Evolutionary conservation across 2,888 invertebrate genomes (phyloP).

Genomic region (Phytoseiulus persimilis): DNA sequence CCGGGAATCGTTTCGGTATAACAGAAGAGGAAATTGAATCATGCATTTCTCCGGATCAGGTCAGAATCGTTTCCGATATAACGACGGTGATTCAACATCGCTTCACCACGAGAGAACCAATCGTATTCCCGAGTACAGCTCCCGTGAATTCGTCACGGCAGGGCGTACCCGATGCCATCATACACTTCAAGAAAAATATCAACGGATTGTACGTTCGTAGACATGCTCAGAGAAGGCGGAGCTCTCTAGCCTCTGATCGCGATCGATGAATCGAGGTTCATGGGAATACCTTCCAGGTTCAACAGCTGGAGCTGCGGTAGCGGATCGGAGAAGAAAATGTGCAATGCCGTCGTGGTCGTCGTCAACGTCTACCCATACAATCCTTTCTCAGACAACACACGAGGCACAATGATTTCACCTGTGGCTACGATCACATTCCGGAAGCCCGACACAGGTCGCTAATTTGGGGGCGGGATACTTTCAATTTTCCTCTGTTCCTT

Average conservation of each 20-base stretch:
- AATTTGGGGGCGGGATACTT: too few relatives aligned
- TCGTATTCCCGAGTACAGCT: slow-evolving; percentile 14
- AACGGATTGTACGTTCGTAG: neutral
- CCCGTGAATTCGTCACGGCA: slow-evolving; percentile 8
- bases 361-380: slow-evolving; percentile 26
- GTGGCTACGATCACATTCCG: slow-evolving; percentile 33
- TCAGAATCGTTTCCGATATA: slow-evolving; percentile 22
- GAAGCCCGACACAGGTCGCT: slow-evolving; percentile 22
- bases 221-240: too few relatives aligned
- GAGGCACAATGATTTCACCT: slow-evolving; percentile 28
- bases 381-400: slow-evolving; percentile 19
- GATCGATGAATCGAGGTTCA: neutral
- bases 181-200: slow-evolving; percentile 30
- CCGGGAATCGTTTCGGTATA: neutral
- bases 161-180: slow-evolving; percentile 13
- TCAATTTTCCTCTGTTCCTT: too few relatives aligned
- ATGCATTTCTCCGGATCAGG: neutral
- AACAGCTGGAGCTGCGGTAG: neutral
- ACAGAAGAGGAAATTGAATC: too few relatives aligned
- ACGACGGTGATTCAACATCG: slow-evolving; percentile 13
- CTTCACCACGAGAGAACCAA: slow-evolving; percentile 26
- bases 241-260: too few relatives aligned
- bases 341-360: slow-evolving; percentile 25
- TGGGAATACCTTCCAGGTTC: neutral
- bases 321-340: slow-evolving; percentile 10